Evolutionary conservation across 2,888 invertebrate species (phyloP), one percentile per base, ranked within the genome.

Genomic region (Epirrita christyi): DNA sequence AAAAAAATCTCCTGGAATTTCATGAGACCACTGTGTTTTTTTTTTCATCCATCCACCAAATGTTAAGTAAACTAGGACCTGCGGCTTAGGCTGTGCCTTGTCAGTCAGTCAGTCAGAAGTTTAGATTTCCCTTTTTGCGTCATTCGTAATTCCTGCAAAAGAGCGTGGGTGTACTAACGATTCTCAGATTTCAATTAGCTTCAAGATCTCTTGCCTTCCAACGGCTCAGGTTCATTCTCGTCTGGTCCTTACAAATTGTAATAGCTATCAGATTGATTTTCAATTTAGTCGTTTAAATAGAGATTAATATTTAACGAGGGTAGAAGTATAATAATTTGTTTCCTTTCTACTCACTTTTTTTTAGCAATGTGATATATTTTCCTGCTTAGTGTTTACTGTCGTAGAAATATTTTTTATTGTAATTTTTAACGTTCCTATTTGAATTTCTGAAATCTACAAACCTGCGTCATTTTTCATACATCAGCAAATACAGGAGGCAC

Each of bases 131-230:
- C 55, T 44, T 53, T 44, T 42, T 51, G 55, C 63, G 55, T 63
- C 57, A 58, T 52, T 43, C 32, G 43, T 34, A 46, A 59, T 58
- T 59, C 60, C 64, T 55, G 54, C 14, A 37, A 47, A 51, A 59
- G 48, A 9, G 61, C 61, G 66, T 66, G 66, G 65, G 67, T 41
- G 59, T 54, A 57, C 54, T 53, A 55, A 49, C 56, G 63, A 65
- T 55, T 72, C 72, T 80, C 72, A 63, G 63, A 72, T 77, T 80
- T 75, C 73, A 78, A 80, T 81, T 76, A 78, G 68, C 60, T 58
- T 61, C 56, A 54, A 61, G 67, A 73, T 75, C 67, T 68, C 67
- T 70, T 59, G 59, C 61, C 63, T 64, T 52, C 53, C 54, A 59
- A 38, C 58, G 54, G 36, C 47, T 53, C 50, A 63, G 60, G 56